A percentile compares a stretch with the other conserved stretches of the same genome.
phyloP scores from a whole-genome alignment of 2,888 invertebrate species.

The Meliscaeva auricollis region DNA sequence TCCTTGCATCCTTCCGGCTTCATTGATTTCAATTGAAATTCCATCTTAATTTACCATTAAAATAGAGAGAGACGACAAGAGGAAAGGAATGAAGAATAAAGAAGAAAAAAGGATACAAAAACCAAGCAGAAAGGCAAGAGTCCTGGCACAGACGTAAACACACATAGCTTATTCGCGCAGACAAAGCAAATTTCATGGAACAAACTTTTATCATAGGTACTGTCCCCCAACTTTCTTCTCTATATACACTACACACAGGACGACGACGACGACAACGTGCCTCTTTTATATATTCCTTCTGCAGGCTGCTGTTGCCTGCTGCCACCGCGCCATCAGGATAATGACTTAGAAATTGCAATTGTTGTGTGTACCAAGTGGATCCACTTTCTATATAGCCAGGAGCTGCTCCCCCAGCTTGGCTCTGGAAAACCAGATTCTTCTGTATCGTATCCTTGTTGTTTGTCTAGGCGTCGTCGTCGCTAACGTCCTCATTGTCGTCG shows the following conservation, averaged over 20 bases:
- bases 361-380: slow-evolving; percentile 60
- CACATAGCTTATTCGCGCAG: slow-evolving; percentile 45
- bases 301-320: slow-evolving; percentile 4
- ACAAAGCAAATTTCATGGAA: slow-evolving; percentile 51
- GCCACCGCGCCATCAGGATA: slow-evolving; percentile 58
- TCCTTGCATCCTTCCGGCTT: slow-evolving; percentile 72
- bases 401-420: background rate
- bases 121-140: background rate
- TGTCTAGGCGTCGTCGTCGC: slow-evolving; percentile 9
- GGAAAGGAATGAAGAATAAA: slow-evolving; percentile 5
- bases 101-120: slow-evolving; percentile 38
- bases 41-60: slow-evolving; percentile 74
- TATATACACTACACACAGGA: background rate
- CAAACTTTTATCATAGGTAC: slow-evolving; percentile 54
- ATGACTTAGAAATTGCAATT: slow-evolving; percentile 74
- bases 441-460: slow-evolving; percentile 46
- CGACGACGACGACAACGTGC: background rate
- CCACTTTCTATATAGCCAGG: slow-evolving; percentile 55
- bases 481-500: slow-evolving; percentile 2
- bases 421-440: background rate
- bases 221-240: background rate
- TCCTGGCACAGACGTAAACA: slow-evolving; percentile 30
- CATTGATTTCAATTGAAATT: slow-evolving; percentile 76
- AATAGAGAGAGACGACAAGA: slow-evolving; percentile 24
- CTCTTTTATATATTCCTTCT: background rate